Conservation (phyloP, 2,113 vertebrate species). For the Colossoma macropomum region DNA sequence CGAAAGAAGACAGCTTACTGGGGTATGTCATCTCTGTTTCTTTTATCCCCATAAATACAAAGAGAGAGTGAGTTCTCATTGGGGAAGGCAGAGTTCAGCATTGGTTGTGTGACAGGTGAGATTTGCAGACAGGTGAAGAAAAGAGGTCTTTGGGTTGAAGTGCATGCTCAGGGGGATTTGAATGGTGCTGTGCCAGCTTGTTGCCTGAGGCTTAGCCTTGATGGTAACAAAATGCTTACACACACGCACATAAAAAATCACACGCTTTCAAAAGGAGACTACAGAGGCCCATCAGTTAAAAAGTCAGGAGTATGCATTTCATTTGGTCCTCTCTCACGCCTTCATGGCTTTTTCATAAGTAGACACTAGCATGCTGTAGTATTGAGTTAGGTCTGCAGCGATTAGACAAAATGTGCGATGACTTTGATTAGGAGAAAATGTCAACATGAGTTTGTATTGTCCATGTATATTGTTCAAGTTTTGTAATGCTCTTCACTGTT, state of each 20-base stretch:
- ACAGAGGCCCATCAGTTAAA: neutral
- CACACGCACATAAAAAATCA: neutral
- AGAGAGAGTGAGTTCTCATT: neutral
- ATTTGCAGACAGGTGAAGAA: neutral
- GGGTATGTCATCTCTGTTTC: neutral
- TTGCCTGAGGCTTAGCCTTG: conserved; percentile 6
- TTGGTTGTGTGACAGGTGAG: neutral
- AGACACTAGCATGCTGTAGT: too few species aligned
- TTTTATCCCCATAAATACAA: neutral
- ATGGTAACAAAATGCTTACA: neutral
- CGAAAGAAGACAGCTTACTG: neutral
- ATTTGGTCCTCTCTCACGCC: neutral
- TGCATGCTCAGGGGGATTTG: neutral
- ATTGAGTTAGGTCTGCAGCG: too few species aligned
- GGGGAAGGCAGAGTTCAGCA: neutral
- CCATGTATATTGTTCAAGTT: too few species aligned
- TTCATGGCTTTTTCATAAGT: neutral
- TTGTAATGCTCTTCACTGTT: too few species aligned
- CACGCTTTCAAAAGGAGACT: neutral
- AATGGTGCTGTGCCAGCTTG: neutral
- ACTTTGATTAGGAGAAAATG: too few species aligned
- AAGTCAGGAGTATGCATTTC: neutral
- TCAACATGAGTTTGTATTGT: too few species aligned
- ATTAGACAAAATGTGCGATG: too few species aligned
- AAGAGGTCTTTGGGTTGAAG: neutral